Evolutionary conservation across 2,113 vertebrate genomes (phyloP).

Genomic region (Micromys minutus): DNA sequence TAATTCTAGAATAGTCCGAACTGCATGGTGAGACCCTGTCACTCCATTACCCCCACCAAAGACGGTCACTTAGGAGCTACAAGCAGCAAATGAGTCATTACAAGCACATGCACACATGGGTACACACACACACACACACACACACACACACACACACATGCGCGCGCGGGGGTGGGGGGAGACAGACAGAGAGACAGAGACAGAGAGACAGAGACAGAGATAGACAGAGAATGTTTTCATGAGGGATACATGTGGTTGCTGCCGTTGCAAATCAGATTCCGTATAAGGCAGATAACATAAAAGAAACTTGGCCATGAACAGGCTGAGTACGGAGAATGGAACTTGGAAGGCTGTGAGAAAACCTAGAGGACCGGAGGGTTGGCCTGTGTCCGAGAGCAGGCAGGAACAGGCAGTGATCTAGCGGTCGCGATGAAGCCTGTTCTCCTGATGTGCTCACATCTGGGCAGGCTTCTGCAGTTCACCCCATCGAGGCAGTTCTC

Average conservation of each 20-base stretch:
- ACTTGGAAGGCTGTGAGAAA: background rate
- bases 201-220: too few species aligned
- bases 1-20: background rate
- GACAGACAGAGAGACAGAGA: too few species aligned
- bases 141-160: background rate
- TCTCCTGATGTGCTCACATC: conserved; percentile 63
- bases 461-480: conserved; percentile 2
- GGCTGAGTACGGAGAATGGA: background rate
- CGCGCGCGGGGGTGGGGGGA: too few species aligned
- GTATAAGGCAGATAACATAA: background rate
- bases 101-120: fast-evolving
- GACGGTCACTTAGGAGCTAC: background rate
- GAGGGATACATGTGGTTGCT: background rate
- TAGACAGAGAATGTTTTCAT: too few species aligned
- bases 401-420: background rate
- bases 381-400: background rate
- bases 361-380: background rate
- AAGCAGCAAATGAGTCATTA: background rate
- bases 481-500: background rate
- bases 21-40: background rate
- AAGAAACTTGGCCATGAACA: background rate
- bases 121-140: fast-evolving
- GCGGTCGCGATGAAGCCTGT: background rate
- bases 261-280: background rate
- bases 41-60: background rate